Percentiles rank a stretch among this genome's conserved stretches.
phyloP scores from a whole-genome alignment of 1,140 invertebrate species.

The Formica exsecta region DNA sequence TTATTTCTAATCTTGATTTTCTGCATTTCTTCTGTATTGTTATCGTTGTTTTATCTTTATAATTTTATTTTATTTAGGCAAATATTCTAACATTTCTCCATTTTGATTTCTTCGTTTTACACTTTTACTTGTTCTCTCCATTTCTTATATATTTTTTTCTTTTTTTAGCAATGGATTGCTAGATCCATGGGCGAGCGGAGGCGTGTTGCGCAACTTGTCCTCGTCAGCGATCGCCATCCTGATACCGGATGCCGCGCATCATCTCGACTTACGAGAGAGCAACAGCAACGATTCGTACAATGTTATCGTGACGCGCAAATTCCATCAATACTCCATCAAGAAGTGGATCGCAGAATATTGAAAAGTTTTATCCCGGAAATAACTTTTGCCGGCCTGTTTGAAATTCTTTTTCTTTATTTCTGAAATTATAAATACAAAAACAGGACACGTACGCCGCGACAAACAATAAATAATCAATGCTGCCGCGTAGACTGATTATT shows the following conservation, averaged over 20 bases:
- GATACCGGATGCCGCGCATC: constrained; percentile 96
- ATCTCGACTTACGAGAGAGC: constrained; percentile 93
- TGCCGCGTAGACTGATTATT: constrained; percentile 13
- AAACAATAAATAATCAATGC: constrained; percentile 62
- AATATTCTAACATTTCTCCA: not conserved
- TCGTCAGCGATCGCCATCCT: constrained; percentile 90
- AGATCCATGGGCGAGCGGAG: constrained; percentile 97
- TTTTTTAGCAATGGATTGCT: constrained; percentile 93
- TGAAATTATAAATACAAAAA: constrained; percentile 73
- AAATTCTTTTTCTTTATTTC: constrained; percentile 67
- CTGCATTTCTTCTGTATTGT: not conserved
- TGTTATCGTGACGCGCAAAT: constrained; percentile 90
- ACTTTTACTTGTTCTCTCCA: constrained; percentile 4
- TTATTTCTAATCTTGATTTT: not conserved
- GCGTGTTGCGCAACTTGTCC: constrained; percentile 92
- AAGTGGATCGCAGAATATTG: constrained; percentile 89
- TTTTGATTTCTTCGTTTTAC: not conserved
- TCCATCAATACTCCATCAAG: constrained; percentile 90
- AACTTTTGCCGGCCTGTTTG: not conserved
- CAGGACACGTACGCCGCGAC: constrained; percentile 53
- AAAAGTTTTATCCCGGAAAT: constrained; percentile 3
- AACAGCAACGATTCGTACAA: constrained; percentile 91
- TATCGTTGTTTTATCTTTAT: constrained; percentile 1
- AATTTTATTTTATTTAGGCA: constrained; percentile 7
- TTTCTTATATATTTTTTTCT: not conserved